These are phyloP conservation scores for Theonella swinhoei DNA, from an alignment of 37 sponge, comb jelly and placozoan genomes.

Conservation along the genomic window DNA sequence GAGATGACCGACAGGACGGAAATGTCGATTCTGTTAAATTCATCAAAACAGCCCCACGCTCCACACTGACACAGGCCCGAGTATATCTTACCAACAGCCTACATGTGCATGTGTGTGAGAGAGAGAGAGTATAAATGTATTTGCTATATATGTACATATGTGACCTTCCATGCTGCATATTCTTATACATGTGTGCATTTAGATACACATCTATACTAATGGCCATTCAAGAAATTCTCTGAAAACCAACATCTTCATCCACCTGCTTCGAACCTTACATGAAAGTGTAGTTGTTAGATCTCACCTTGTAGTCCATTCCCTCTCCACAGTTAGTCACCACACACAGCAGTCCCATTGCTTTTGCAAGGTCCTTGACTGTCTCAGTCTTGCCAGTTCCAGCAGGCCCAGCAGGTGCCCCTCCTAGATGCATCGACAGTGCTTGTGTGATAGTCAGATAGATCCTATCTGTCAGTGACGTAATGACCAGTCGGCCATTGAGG, in stretches of 20 bases:
- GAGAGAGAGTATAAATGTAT: neutral
- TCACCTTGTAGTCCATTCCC: slow-evolving; percentile 98
- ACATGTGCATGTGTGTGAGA: neutral
- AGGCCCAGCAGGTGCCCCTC: slow-evolving; percentile 99
- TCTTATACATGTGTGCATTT: too few species aligned
- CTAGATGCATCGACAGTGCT: slow-evolving; percentile 96
- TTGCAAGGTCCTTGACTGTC: slow-evolving; percentile 98
- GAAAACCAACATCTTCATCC: too few species aligned
- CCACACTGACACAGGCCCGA: slow-evolving; percentile 99
- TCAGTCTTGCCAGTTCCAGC: slow-evolving; percentile 99
- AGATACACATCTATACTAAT: too few species aligned
- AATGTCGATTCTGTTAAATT: slow-evolving; percentile 98
- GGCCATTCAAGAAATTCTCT: too few species aligned
- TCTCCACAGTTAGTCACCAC: slow-evolving; percentile 99
- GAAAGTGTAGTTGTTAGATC: too few species aligned
- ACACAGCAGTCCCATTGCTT: slow-evolving; percentile 98
- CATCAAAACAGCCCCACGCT: slow-evolving; percentile 99
- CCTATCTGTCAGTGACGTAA: slow-evolving; percentile 96
- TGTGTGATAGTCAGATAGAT: slow-evolving; percentile 98
- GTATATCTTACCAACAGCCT: slow-evolving; percentile 98
- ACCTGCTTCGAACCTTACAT: too few species aligned
- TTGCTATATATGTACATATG: neutral
- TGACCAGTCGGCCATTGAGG: slow-evolving; percentile 95
- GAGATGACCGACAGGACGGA: slow-evolving; percentile 98
- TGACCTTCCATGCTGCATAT: neutral